Evolutionary conservation across 2,797 vertebrate genomes (phyloP).

Genomic region (Chrosomus eos): DNA sequence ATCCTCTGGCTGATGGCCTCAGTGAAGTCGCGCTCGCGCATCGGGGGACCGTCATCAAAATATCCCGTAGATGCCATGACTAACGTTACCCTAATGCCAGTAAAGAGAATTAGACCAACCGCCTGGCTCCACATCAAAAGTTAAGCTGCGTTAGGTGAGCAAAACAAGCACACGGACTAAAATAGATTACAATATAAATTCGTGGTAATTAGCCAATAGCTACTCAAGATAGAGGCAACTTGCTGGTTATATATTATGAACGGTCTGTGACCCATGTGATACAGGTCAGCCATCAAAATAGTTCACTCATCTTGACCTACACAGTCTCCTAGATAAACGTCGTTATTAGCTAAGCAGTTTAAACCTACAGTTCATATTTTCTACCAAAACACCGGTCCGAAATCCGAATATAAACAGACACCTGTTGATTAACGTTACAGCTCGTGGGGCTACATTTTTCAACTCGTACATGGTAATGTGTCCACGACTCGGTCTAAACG

Average conservation of each 20-base stretch:
- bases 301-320: not conserved
- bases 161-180: conserved; percentile 11
- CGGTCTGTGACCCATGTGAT: not conserved
- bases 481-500: not conserved
- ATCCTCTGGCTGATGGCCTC: conserved; percentile 77
- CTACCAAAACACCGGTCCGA: not conserved
- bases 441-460: not conserved
- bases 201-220: no score
- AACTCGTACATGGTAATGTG: not conserved
- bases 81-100: not conserved
- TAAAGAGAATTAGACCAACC: not conserved
- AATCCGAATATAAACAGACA: not conserved
- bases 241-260: not conserved
- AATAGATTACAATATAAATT: not conserved
- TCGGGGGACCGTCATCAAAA: conserved; percentile 44
- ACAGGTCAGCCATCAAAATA: not conserved
- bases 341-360: not conserved
- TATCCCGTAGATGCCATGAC: conserved; percentile 53
- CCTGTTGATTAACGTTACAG: conserved; percentile 10
- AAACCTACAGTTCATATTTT: not conserved
- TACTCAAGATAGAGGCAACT: not conserved
- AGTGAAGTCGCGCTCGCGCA: conserved; percentile 67
- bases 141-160: conserved; percentile 19
- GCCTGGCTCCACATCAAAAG: not conserved
- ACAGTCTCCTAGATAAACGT: not conserved